Base-by-base conservation (phyloP, 2,113 vertebrate species). In the Cyprinodon variegatus region DNA sequence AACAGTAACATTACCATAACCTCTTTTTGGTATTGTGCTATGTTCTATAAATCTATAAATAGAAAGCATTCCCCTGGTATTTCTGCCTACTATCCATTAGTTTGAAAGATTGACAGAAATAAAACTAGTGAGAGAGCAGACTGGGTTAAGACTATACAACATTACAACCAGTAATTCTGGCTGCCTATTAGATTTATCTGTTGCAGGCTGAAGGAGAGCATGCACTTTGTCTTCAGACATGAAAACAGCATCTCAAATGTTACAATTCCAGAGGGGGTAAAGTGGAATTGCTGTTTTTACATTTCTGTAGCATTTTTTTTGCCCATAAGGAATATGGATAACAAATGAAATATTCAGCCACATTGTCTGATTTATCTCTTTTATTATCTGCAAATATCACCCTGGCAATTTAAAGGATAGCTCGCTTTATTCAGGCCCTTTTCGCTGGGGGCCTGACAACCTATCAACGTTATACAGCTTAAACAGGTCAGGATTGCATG, bases 341-440 rank as follows among this genome's bases (percentile, higher is more conserved):
- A 95, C 93, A 96, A 96, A 96, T 96, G 95, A 95, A 96, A 96
- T 94, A 97, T 90, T 95, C 94, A 93, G 94, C 90, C 93, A 92
- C 91, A 89, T 95, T 93, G 94, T 96, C 94, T 96, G 95, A 97
- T 96, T 95, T 95, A 94, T 95, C 94, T 95, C 93, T 95, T 93
- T 94, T 95, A 95, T 94, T 93, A 92, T 94, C 94, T 93, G 72
- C 90, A 93, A 94, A 93, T 91, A 94, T 95, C 93, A 92, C 88
- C 94, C 92, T 89, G 83, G 93, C 95, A 94, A 94, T 95, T 94
- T 95, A 94, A 94, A 94, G 93, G 86, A 93, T 93, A 92, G 93
- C 92, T 90, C 77, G 84, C 92, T 92, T 94, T 92, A 89, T 92
- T 84, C 85, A 67, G 87, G 89, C 87, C 64, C 86, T 93, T 91